Conservation (phyloP, 1,140 invertebrate genomes). For the Dinoponera quadriceps region DNA sequence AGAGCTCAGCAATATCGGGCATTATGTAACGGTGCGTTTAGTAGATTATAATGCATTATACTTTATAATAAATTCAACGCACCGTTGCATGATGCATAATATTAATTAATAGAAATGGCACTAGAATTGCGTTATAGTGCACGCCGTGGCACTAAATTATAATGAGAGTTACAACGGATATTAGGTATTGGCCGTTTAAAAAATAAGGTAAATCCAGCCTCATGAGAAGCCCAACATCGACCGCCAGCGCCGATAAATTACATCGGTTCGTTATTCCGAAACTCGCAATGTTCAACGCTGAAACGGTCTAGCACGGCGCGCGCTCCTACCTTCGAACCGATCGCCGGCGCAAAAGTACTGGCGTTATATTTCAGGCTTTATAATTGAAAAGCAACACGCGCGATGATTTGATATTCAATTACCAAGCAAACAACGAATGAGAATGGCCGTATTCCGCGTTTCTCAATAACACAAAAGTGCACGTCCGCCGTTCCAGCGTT, state of each 20-base stretch:
- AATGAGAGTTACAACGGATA: neutral
- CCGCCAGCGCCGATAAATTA: neutral
- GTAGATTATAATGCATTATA: conserved; percentile 18
- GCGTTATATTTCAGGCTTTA: no score
- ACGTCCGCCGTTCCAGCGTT: no score
- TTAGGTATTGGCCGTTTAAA: neutral
- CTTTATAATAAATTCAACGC: conserved; percentile 11
- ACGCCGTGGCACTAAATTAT: neutral
- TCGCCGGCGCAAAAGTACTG: no score
- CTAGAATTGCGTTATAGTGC: neutral
- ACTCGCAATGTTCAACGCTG: neutral
- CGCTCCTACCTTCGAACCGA: no score
- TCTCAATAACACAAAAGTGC: no score
- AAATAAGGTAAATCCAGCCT: neutral
- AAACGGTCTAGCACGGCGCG: no score
- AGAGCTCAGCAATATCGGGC: neutral
- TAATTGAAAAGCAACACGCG: no score
- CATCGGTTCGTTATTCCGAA: neutral
- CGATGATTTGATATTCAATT: no score
- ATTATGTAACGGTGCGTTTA: conserved; percentile 1
- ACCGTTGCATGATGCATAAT: neutral
- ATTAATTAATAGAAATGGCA: neutral
- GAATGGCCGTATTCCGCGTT: no score
- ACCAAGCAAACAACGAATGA: no score
- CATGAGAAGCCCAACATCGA: neutral